These are phyloP conservation scores for Drosophila birchii DNA, from an alignment of 2,888 invertebrate species.

Conservation along the genomic window DNA sequence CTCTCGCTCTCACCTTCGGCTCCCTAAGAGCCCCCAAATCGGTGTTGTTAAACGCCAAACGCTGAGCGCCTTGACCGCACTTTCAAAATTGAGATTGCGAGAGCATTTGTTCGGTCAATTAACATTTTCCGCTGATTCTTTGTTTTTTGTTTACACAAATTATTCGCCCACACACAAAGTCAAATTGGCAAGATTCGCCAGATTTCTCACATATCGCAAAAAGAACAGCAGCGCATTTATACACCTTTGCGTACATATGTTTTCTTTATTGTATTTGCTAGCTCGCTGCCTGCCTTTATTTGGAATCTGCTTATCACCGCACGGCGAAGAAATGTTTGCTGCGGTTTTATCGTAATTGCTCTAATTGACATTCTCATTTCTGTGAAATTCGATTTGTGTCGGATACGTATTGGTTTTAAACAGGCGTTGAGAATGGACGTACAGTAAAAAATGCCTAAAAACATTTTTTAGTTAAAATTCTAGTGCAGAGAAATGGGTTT, in stretches of 20 bases:
- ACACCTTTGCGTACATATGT: constrained; percentile 29
- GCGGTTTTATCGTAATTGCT: constrained; percentile 61
- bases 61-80: constrained; percentile 45
- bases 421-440: constrained; percentile 53
- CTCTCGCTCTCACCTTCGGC: not conserved
- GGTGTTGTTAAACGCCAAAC: constrained; percentile 63
- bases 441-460: not conserved
- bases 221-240: constrained; percentile 38
- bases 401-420: constrained; percentile 37
- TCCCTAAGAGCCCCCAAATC: constrained; percentile 10
- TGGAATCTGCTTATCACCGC: constrained; percentile 41
- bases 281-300: constrained; percentile 29
- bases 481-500: not conserved
- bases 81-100: constrained; percentile 22
- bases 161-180: constrained; percentile 26
- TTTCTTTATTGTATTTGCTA: constrained; percentile 36
- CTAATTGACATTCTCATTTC: constrained; percentile 54
- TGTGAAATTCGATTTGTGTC: constrained; percentile 20
- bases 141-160: constrained; percentile 47
- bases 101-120: constrained; percentile 5
- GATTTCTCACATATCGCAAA: constrained; percentile 17
- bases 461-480: not conserved
- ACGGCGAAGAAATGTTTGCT: constrained; percentile 45
- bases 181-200: constrained; percentile 18
- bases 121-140: constrained; percentile 2